Conservation (phyloP, 2,888 invertebrate genomes). For the Peribatodes rhomboidaria region DNA sequence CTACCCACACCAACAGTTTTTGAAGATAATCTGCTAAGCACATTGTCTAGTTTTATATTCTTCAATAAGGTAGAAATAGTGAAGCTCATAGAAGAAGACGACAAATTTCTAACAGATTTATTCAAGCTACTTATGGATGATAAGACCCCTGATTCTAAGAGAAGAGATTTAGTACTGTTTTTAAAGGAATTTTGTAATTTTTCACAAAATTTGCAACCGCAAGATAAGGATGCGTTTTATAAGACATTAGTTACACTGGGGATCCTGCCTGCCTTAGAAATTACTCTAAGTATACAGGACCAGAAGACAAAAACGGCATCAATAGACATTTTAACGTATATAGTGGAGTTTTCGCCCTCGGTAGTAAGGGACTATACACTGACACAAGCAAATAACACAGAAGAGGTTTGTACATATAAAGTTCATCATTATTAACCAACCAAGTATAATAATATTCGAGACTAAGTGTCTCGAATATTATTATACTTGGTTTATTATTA, state of each 20-base stretch:
- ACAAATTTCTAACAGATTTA: conserved; percentile 97
- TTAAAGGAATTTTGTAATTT: conserved; percentile 99
- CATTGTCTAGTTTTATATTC: conserved; percentile 99
- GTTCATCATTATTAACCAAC: too few species aligned
- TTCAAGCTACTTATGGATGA: conserved; percentile 97
- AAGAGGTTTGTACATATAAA: conserved; percentile 91
- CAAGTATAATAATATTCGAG: too few species aligned
- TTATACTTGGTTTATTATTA: too few species aligned
- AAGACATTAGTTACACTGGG: conserved; percentile 96
- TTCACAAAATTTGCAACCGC: conserved; percentile 99
- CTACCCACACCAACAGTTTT: conserved; percentile 99
- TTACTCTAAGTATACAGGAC: conserved; percentile 96
- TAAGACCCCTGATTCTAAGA: conserved; percentile 92
- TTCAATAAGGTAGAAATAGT: conserved; percentile 99
- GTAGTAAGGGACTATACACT: conserved; percentile 98
- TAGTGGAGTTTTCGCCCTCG: conserved; percentile 99
- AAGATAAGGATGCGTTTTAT: conserved; percentile 98
- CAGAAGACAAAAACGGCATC: conserved; percentile 98
- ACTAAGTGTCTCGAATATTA: too few species aligned
- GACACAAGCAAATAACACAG: conserved; percentile 95
- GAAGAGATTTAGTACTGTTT: conserved; percentile 98
- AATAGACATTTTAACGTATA: conserved; percentile 98
- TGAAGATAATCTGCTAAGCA: conserved; percentile 99
- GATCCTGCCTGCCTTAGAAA: conserved; percentile 95
- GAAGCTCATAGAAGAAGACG: conserved; percentile 98